Percentiles rank a stretch among this genome's conserved stretches.
Conservation (phyloP, 1,140 invertebrate genomes). For the Adoxophyes honmai region DNA sequence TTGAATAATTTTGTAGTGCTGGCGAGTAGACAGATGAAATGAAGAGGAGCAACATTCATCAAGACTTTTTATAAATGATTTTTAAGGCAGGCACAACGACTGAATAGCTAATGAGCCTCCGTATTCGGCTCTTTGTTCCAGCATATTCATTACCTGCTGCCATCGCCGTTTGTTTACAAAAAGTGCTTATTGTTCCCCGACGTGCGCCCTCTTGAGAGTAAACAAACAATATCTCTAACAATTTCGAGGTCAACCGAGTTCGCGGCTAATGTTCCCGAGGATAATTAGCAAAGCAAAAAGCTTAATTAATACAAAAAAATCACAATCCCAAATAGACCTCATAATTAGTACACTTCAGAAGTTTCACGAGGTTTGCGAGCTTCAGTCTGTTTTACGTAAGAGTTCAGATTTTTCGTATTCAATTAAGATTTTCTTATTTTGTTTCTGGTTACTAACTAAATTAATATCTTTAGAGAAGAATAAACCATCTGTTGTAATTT, state of each 20-base stretch:
- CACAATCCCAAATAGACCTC: conserved; percentile 14
- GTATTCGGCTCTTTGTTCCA: conserved; percentile 60
- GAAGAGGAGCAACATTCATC: conserved; percentile 42
- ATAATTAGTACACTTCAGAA: conserved; percentile 13
- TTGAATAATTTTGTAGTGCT: conserved; percentile 26
- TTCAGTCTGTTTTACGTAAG: neutral
- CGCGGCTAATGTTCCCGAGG: conserved; percentile 41
- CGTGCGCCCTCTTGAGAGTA: conserved; percentile 44
- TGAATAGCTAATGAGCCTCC: conserved; percentile 66
- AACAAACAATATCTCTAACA: conserved; percentile 65
- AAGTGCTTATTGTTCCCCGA: conserved; percentile 53
- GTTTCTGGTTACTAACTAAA: too few relatives aligned
- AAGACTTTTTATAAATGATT: conserved; percentile 56
- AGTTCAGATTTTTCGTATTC: neutral
- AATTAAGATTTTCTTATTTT: neutral
- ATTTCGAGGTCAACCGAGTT: conserved; percentile 65
- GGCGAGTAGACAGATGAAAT: conserved; percentile 24
- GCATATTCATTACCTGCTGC: conserved; percentile 67
- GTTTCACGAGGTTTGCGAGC: conserved; percentile 2
- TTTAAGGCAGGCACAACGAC: conserved; percentile 53
- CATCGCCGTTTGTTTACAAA: conserved; percentile 59
- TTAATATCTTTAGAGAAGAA: too few relatives aligned
- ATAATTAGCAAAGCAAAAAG: conserved; percentile 42
- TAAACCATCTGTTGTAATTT: too few relatives aligned
- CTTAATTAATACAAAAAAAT: conserved; percentile 40